These are phyloP conservation scores for Cetoscarus ocellatus DNA, from an alignment of 2,797 vertebrate species.

Conservation along the genomic window DNA sequence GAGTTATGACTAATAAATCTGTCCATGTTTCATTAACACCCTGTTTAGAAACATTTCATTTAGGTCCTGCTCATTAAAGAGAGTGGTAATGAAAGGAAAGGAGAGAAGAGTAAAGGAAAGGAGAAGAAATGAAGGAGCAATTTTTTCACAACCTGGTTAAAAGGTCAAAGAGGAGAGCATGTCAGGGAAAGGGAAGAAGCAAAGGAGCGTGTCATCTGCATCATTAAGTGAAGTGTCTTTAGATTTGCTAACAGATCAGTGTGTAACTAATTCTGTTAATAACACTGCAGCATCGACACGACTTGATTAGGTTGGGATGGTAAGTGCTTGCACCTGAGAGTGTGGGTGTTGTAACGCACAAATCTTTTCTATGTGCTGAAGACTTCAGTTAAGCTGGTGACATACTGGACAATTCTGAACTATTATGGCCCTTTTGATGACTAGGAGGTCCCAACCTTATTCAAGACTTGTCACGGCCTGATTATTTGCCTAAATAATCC, in stretches of 20 bases:
- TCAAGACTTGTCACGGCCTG: too few relatives aligned
- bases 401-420: too few relatives aligned
- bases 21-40: slow-evolving; percentile 81
- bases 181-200: slow-evolving; percentile 12
- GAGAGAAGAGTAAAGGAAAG: slow-evolving; percentile 3
- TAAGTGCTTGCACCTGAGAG: slow-evolving; percentile 19
- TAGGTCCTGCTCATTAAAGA: slow-evolving; percentile 79
- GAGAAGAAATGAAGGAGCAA: slow-evolving; percentile 25
- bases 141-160: slow-evolving; percentile 59
- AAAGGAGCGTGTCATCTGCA: slow-evolving; percentile 48
- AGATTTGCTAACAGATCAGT: slow-evolving; percentile 59
- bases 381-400: slow-evolving; percentile 19
- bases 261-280: slow-evolving; percentile 70
- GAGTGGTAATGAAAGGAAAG: slow-evolving; percentile 66
- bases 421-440: too few relatives aligned
- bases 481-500: too few relatives aligned
- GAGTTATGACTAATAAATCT: slow-evolving; percentile 84
- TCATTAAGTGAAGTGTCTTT: slow-evolving; percentile 66
- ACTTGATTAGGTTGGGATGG: slow-evolving; percentile 62
- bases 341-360: neutral
- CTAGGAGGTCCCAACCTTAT: too few relatives aligned
- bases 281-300: slow-evolving; percentile 42
- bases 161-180: slow-evolving; percentile 62
- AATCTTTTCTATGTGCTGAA: slow-evolving; percentile 41
- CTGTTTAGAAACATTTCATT: slow-evolving; percentile 84